Evolutionary conservation across 1,140 invertebrate genomes (phyloP), one percentile per base, ranked within the genome.

Genomic region (Aporrectodea caliginosa): DNA sequence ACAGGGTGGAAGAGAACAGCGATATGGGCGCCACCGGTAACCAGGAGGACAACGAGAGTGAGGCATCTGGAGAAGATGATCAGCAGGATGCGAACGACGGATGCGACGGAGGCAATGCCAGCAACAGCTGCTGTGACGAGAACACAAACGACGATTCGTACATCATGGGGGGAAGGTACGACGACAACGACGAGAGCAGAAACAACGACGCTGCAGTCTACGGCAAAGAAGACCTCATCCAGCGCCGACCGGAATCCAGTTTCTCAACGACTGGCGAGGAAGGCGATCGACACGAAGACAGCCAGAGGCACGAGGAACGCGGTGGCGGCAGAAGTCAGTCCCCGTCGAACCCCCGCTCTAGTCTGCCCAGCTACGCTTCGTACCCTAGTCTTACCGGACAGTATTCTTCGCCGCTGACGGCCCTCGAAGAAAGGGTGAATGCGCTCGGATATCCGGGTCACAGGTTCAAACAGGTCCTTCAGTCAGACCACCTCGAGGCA

Each of bases 341-440:
- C 6, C 43, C 43, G 22, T 12, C 22, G 6, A n/a, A n/a, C n/a
- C 43, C 22, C 22, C 6, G 43, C 22, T 58, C 43, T 58, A 58
- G 43, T 58, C 43, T 58, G 43, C 6, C 43, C 6, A 58, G 43
- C 43, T 58, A 58, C 43, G 43, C 43, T 12, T 12, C 43, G 6
- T 58, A 22, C 43, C 43, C 43, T 58, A 58, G 43, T 58, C 43
- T 58, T 12, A 58, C 43, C 6, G 43, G 22, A 12, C 43, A 58
- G 34, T 93, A 93, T 86, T 92, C 91, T 1, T 91, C 92, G 0
- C 93, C 93, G 34, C 89, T 94, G 79, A 92, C 93, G 76, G 93
- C 92, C 73, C 90, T 93, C 2, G 92, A 93, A 83, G 92, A 93
- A 85, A 92, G 93, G 89, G 89, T 90, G 0, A 74, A 74, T 33